Evolutionary conservation across 1,140 invertebrate species (phyloP).

Genomic region (Pseudachorutes palmiensis): DNA sequence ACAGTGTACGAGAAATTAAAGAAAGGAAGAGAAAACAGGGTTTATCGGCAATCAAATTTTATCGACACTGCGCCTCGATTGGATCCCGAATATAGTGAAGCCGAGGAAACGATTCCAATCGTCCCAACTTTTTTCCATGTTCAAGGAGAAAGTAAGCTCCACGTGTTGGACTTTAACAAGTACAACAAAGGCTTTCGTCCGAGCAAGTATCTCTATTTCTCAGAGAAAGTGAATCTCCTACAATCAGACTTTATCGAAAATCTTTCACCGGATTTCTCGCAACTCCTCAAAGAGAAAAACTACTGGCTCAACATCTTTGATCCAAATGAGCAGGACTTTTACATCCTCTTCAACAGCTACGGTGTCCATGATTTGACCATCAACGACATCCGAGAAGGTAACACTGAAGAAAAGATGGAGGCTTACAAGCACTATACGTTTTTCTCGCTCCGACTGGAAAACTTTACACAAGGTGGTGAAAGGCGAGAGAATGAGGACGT

Average conservation of each 20-base stretch:
- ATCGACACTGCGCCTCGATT: background rate
- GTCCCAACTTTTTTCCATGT: conserved; percentile 5
- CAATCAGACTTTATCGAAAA: conserved; percentile 1
- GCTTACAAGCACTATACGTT: conserved; percentile 19
- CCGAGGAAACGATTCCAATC: conserved; percentile 15
- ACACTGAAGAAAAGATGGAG: conserved; percentile 22
- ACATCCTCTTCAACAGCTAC: conserved; percentile 9
- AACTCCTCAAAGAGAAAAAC: conserved; percentile 10
- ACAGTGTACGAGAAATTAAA: conserved; percentile 20
- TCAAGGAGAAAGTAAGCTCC: background rate
- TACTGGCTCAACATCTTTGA: conserved; percentile 21
- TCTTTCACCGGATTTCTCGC: background rate
- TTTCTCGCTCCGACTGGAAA: conserved; percentile 13
- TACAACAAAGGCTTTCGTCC: background rate
- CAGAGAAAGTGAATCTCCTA: background rate
- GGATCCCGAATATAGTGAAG: conserved; percentile 1
- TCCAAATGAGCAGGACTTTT: conserved; percentile 10
- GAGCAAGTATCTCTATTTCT: conserved; percentile 17
- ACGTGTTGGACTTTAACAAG: conserved; percentile 18
- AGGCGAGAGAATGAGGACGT: conserved; percentile 5
- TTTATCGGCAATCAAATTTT: background rate
- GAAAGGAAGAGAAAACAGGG: conserved; percentile 8
- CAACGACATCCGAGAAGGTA: conserved; percentile 14
- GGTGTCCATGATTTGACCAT: conserved; percentile 17
- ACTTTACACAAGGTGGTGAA: background rate